These are phyloP conservation scores for Anguilla obscura DNA, from an alignment of 2,797 vertebrate genomes.

Conservation along the genomic window DNA sequence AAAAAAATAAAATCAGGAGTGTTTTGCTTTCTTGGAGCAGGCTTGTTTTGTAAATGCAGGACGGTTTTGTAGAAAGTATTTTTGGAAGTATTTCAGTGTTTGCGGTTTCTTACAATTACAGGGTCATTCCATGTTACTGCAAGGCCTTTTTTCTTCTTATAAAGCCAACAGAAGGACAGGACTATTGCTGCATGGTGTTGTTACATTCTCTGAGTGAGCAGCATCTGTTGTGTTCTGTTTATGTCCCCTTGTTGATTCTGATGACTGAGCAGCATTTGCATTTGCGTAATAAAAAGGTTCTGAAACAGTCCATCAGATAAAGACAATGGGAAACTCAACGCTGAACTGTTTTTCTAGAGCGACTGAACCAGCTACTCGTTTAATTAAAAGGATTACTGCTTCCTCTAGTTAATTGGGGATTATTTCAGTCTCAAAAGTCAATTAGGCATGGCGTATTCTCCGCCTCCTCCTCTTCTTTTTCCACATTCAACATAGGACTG, in stretches of 20 bases:
- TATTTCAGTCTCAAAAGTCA: slow-evolving; percentile 46
- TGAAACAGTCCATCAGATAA: slow-evolving; percentile 37
- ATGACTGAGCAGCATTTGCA: slow-evolving; percentile 1
- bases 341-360: slow-evolving; percentile 31
- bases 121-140: not conserved
- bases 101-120: not conserved
- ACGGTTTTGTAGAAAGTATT: not conserved
- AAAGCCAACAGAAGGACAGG: not conserved
- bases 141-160: slow-evolving; percentile 2
- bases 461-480: not conserved
- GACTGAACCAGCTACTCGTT: slow-evolving; percentile 51
- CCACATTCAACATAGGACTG: not conserved
- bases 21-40: not conserved
- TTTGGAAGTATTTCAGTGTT: not conserved
- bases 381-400: slow-evolving; percentile 59
- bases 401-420: slow-evolving; percentile 57
- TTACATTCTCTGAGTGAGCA: not conserved
- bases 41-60: not conserved
- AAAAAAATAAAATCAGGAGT: not conserved
- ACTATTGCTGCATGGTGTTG: not conserved
- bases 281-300: slow-evolving; percentile 36
- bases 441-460: slow-evolving; percentile 34
- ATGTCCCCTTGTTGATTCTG: slow-evolving; percentile 6
- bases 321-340: slow-evolving; percentile 37
- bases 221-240: slow-evolving; percentile 26